Percentiles rank a stretch among this genome's conserved stretches.
Evolutionary conservation across 2,888 invertebrate genomes (phyloP).

Genomic region (Labia minor): DNA sequence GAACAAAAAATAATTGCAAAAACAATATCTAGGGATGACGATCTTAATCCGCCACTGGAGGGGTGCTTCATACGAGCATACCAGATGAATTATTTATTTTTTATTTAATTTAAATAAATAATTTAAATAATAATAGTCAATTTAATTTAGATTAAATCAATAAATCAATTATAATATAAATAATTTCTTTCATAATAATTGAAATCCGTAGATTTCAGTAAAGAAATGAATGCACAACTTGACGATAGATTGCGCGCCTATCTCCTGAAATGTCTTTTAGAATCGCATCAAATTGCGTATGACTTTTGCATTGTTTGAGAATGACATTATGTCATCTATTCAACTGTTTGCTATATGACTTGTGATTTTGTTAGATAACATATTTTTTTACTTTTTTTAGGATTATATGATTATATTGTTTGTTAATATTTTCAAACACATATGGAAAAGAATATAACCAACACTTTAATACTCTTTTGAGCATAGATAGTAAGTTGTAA

Average conservation of each 20-base stretch:
- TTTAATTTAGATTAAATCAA: too few species aligned
- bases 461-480: neutral
- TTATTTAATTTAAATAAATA: too few species aligned
- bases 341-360: neutral
- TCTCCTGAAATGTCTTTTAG: neutral
- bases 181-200: too few species aligned
- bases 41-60: too few species aligned
- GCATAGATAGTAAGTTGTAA: neutral
- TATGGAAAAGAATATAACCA: neutral
- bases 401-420: conserved; percentile 1
- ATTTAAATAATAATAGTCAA: too few species aligned
- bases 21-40: too few species aligned
- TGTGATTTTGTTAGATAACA: neutral
- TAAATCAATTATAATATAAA: too few species aligned
- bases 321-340: neutral
- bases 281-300: neutral
- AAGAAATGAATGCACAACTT: neutral
- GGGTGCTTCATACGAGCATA: too few species aligned
- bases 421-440: neutral
- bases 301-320: neutral
- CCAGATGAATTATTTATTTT: too few species aligned
- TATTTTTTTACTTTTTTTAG: neutral
- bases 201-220: too few species aligned
- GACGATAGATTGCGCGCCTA: neutral
- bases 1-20: too few species aligned